These are phyloP conservation scores for Nemopilema nomurai DNA, from an alignment of 30 jellyfish, hydroid and myxozoan genomes.

Conservation along the genomic window DNA sequence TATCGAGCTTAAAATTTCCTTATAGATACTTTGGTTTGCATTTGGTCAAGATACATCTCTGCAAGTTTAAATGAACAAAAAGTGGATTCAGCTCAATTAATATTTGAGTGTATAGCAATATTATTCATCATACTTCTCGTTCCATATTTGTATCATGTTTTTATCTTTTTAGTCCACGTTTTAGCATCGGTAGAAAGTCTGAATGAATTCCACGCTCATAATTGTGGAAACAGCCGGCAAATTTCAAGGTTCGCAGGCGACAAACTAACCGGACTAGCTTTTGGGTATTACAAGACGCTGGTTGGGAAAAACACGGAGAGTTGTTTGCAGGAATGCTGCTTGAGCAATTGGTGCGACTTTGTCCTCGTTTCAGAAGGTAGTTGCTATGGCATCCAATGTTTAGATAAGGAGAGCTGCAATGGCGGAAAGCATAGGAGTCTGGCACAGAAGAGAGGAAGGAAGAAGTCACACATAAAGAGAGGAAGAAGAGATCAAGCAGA, in stretches of 20 bases:
- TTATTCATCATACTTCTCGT: no score
- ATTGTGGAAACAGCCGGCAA: constrained; percentile 54
- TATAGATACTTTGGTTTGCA: no score
- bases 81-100: no score
- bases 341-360: constrained; percentile 64
- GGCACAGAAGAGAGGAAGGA: neutral
- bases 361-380: constrained; percentile 57
- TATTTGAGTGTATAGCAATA: no score
- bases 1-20: no score
- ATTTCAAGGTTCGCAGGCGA: constrained; percentile 57
- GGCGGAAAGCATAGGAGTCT: no score
- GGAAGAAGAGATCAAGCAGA: no score
- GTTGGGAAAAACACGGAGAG: constrained; percentile 22
- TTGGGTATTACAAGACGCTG: constrained; percentile 31
- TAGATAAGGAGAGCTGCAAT: constrained; percentile 30
- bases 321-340: constrained; percentile 50
- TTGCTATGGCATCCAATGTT: constrained; percentile 58
- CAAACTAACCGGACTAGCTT: constrained; percentile 30
- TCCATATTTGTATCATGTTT: neutral
- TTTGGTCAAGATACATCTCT: no score
- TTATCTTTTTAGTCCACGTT: constrained; percentile 3
- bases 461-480: neutral
- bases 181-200: neutral
- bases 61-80: no score
- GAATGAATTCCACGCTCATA: constrained; percentile 44